Evolutionary conservation across 1,140 invertebrate genomes (phyloP), one percentile per base, ranked within the genome.

Genomic region (Carcinoscorpius rotundicauda): DNA sequence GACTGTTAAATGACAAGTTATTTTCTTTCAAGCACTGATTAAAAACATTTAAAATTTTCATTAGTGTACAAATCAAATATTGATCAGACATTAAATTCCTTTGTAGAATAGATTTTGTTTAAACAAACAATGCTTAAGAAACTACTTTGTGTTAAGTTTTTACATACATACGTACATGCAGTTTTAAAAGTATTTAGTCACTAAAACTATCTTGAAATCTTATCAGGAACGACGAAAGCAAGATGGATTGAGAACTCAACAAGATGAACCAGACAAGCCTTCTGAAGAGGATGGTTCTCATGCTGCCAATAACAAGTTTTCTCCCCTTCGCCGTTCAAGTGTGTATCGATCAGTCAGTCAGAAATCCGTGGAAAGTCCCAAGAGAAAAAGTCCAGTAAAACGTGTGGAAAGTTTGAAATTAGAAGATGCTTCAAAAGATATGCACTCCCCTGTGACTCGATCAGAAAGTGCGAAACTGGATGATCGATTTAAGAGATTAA

Each of bases 361-460:
- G 69, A 71, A 73, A 68, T 69, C 65, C 69, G 29, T 71, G 66
- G 49, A 71, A 70, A 58, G 60, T 65, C 68, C 66, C 65, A 63
- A 66, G 61, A 66, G 52, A 57, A 53, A 60, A 59, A 59, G 57
- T 6, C 49, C 48, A 6, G 78, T 82, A 83, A 92, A 92, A 73
- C 81, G 89, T n/a, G 89, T 89, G 0, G 89, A 91, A 75, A 92
- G 88, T 76, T 91, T 93, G 89, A 89, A 88, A 73, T 84, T 88
- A 1, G 84, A 87, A 64, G 56, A 62, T 4, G 59, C 63, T 55
- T 65, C 63, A 62, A 56, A 60, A 9, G 62, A 66, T 10, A 65
- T 58, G 29, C 62, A 62, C 60, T 65, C 62, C 11, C 66, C 66
- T 55, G 63, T 72, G 50, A 73, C 71, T 51, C 53, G 71, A 60